Base-by-base conservation (phyloP, 2,113 vertebrate genomes). In the Ptilorrhoa leucosticta region DNA sequence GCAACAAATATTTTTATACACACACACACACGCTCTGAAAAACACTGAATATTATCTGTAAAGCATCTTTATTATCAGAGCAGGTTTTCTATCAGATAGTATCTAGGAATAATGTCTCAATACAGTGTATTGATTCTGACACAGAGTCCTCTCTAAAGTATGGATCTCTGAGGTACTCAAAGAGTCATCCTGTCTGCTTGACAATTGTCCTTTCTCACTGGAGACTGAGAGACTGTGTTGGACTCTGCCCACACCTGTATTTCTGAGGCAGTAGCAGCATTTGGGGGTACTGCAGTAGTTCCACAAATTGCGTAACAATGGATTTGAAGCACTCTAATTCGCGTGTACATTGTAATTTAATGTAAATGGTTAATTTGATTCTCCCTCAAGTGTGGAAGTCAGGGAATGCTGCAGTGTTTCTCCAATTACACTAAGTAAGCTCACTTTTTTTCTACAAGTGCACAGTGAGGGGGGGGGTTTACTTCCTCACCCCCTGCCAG, bases 331-430 rank as follows among this genome's bases (percentile, higher is more conserved):
- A 53, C 39, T 83, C 18, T 48, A 82, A 89, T 81, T 77, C 0
- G 0, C 2, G 3, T 39, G 54, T 61, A 85, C 19, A 4, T 53
- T 33, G 65, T n/a, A 87, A 87, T 91, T 68, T 66, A 81, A 92
- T 54, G 73, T 58, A 84, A 94, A 85, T 54, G 27, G 54, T 89
- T 85, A 72, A 94, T 93, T 60, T 50, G n/a, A 83, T 90, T 93
- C 65, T 73, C 82, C 44, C 65, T 79, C 63, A 91, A 78, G 48
- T 50, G 70, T 90, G 53, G 64, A 89, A 91, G 81, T 69, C 73
- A 61, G 68, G 83, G 87, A 95, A 90, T 22, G n/a, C 64, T 26
- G 37, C 40, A 78, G 33, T 17, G 16, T 94, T 90, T 90, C 84
- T 79, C 39, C 48, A 89, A 8, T 60, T 81, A 71, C 23, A 14